A percentile compares a stretch with the other conserved stretches of the same genome.
Conservation (phyloP, 2,888 invertebrate genomes). For the Polyommatus iphigenia region DNA sequence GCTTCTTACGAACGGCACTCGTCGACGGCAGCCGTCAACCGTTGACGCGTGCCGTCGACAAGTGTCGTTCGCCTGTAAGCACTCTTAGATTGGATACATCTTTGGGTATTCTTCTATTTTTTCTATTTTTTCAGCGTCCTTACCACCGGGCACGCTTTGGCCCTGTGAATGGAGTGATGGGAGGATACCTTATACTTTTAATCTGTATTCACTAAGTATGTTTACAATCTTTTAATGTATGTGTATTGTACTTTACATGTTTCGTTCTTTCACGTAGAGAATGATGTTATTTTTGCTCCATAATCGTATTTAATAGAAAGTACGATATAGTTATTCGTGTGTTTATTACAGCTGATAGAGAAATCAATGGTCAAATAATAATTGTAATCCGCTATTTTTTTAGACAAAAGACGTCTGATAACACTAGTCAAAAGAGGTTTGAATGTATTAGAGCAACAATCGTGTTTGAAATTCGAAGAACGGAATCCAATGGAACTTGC, state of each 20-base stretch:
- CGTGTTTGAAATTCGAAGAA: constrained; percentile 60
- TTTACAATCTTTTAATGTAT: background rate
- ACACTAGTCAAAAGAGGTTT: constrained; percentile 55
- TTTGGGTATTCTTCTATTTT: background rate
- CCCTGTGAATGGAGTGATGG: constrained; percentile 57
- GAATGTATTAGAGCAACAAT: constrained; percentile 50
- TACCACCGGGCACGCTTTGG: constrained; percentile 46
- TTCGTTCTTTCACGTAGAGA: too few species aligned
- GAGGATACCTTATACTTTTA: constrained; percentile 55
- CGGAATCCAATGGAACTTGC: constrained; percentile 48
- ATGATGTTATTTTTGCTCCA: too few species aligned
- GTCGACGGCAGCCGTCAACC: too few species aligned
- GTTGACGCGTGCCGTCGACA: too few species aligned
- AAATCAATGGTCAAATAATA: too few species aligned
- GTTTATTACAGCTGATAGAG: too few species aligned
- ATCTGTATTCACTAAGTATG: constrained; percentile 61
- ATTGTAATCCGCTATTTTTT: constrained; percentile 16
- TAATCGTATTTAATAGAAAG: too few species aligned
- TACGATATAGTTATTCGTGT: too few species aligned
- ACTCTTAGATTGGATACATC: too few species aligned
- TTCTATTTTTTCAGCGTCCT: background rate
- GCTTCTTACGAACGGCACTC: too few species aligned
- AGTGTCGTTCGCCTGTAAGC: too few species aligned
- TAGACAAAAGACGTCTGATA: constrained; percentile 55
- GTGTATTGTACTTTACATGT: too few species aligned